These are phyloP conservation scores for Pollachius pollachius DNA, from an alignment of 2,113 vertebrate genomes.

Conservation along the genomic window DNA sequence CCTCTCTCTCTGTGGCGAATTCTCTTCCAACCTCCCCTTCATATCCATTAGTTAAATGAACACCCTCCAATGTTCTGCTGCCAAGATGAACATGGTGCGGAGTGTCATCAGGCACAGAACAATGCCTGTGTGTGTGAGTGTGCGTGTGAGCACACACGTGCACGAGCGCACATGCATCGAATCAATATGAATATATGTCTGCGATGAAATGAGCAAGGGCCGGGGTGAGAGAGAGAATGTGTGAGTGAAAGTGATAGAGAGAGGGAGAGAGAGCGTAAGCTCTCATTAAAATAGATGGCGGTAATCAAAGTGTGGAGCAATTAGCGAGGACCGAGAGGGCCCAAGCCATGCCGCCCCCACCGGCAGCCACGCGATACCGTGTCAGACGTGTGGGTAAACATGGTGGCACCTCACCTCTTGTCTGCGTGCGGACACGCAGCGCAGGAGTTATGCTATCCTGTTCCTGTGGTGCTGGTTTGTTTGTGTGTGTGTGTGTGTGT, in stretches of 20 bases:
- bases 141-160: background rate
- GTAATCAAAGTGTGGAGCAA: constrained; percentile 74
- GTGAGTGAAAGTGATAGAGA: background rate
- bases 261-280: constrained; percentile 45
- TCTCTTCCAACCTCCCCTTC: constrained; percentile 49
- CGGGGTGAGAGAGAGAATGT: constrained; percentile 11
- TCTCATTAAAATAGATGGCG: constrained; percentile 76
- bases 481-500: constrained; percentile 11
- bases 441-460: constrained; percentile 36
- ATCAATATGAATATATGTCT: background rate
- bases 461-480: constrained; percentile 1
- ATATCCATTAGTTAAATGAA: constrained; percentile 79
- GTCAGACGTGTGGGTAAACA: constrained; percentile 60
- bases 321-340: constrained; percentile 66
- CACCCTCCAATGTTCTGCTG: constrained; percentile 62
- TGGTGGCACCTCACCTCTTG: constrained; percentile 38
- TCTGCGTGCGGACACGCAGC: constrained; percentile 12
- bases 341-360: constrained; percentile 30
- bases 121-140: constrained; percentile 2
- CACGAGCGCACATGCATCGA: background rate
- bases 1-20: too few species aligned
- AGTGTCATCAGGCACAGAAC: constrained; percentile 45
- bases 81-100: constrained; percentile 45
- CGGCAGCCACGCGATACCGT: constrained; percentile 33
- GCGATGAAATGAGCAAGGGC: background rate